These are phyloP conservation scores for Ceratotherium simum DNA, from an alignment of 2,113 vertebrate genomes.

Conservation along the genomic window DNA sequence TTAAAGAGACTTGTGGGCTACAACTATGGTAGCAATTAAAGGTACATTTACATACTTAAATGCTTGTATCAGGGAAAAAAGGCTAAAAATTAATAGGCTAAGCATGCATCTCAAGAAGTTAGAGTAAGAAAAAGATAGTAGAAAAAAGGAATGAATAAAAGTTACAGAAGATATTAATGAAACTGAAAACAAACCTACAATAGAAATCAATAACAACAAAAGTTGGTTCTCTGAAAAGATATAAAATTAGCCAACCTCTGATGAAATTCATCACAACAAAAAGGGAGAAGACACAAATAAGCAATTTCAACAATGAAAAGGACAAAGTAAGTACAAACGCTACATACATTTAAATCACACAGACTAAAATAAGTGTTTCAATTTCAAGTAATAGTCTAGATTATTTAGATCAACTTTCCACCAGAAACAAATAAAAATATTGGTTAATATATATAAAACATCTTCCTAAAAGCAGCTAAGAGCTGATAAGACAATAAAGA, in stretches of 20 bases:
- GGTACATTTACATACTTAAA: background rate
- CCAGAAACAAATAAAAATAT: conserved; percentile 34
- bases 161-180: background rate
- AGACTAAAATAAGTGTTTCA: conserved; percentile 20
- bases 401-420: conserved; percentile 18
- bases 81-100: background rate
- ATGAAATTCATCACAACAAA: background rate
- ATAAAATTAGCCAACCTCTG: background rate
- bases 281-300: background rate
- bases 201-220: background rate
- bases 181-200: background rate
- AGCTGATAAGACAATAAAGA: background rate
- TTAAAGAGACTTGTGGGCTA: background rate
- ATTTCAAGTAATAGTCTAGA: conserved; percentile 12
- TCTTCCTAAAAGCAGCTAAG: background rate
- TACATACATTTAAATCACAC: background rate
- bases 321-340: background rate
- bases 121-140: background rate
- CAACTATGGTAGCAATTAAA: background rate
- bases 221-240: background rate
- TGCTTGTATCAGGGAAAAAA: background rate
- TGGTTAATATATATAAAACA: background rate
- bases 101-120: background rate
- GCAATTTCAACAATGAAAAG: background rate
- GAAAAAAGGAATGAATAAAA: background rate